Percentiles rank a stretch among this genome's conserved stretches.
Evolutionary conservation across 1,140 invertebrate genomes (phyloP).

Genomic region (Conus betulinus): DNA sequence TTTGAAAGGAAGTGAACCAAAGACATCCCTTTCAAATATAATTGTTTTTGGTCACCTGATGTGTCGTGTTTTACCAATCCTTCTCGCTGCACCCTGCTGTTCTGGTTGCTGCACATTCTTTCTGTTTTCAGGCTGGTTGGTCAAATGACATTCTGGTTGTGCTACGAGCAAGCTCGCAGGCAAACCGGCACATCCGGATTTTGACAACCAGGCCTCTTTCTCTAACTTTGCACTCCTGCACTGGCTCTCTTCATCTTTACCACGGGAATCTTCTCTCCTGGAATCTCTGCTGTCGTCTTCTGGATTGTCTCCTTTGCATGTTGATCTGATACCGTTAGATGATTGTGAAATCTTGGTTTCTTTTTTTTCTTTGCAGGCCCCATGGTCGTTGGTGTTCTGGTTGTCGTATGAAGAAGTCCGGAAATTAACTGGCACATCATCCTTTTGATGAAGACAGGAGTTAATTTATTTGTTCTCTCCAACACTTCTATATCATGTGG

Average conservation of each 20-base stretch:
- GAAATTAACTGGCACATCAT: conserved; percentile 77
- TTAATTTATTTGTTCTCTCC: no score
- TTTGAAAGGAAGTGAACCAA: no score
- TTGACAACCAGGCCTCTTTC: not conserved
- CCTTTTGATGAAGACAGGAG: conserved; percentile 74
- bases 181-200: conserved; percentile 1
- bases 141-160: conserved; percentile 18
- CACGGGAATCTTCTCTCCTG: not conserved
- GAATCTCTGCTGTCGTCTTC: conserved; percentile 7
- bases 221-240: no score
- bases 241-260: not conserved
- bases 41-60: no score
- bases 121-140: conserved; percentile 17
- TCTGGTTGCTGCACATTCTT: not conserved
- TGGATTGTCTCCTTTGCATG: not conserved
- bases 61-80: no score
- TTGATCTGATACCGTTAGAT: not conserved
- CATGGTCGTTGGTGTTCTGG: conserved; percentile 86
- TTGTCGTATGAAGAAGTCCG: conserved; percentile 83
- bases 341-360: not conserved
- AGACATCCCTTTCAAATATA: no score
- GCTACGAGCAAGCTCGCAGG: not conserved
- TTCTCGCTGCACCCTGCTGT: no score
- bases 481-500: no score
- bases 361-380: conserved; percentile 76